phyloP scores from a whole-genome alignment of 2,888 invertebrate species.

The Lutraria lutraria region DNA sequence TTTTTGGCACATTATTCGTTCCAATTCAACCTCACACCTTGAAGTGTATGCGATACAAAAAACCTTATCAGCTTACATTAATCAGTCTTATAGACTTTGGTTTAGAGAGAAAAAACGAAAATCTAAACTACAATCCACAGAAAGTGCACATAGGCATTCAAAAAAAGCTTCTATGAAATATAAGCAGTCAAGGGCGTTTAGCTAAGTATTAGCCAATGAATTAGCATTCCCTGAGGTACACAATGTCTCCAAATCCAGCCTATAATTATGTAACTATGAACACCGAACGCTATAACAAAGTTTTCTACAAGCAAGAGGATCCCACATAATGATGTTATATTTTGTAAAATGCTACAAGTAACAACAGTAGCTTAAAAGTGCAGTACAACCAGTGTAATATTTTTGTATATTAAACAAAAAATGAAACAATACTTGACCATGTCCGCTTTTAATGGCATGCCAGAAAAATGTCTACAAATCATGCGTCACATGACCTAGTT shows the following conservation, averaged over 20 bases:
- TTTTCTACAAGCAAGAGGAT: conserved; percentile 24
- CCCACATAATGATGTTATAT: conserved; percentile 19
- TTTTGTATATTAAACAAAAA: conserved; percentile 30
- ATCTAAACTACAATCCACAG: conserved; percentile 46
- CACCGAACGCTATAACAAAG: conserved; percentile 36
- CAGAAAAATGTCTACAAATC: conserved; percentile 42
- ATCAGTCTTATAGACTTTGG: conserved; percentile 10
- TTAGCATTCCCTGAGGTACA: conserved; percentile 37
- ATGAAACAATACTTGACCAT: conserved; percentile 34
- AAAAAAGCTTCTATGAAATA: conserved; percentile 34
- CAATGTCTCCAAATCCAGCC: conserved; percentile 29
- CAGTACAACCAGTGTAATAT: conserved; percentile 11
- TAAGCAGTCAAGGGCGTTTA: conserved; percentile 44
- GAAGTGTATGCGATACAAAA: background rate
- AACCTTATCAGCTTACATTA: conserved; percentile 8
- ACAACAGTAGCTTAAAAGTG: conserved; percentile 20
- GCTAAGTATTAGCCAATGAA: conserved; percentile 27
- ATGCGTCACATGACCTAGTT: conserved; percentile 51
- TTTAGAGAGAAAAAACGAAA: conserved; percentile 31
- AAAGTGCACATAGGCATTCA: conserved; percentile 45
- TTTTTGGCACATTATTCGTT: background rate
- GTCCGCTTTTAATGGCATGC: conserved; percentile 42
- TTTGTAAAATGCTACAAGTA: background rate
- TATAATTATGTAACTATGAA: conserved; percentile 35
- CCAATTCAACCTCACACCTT: conserved; percentile 12